Conservation (phyloP, 2,888 invertebrate species). For the Coenonympha arcania region DNA sequence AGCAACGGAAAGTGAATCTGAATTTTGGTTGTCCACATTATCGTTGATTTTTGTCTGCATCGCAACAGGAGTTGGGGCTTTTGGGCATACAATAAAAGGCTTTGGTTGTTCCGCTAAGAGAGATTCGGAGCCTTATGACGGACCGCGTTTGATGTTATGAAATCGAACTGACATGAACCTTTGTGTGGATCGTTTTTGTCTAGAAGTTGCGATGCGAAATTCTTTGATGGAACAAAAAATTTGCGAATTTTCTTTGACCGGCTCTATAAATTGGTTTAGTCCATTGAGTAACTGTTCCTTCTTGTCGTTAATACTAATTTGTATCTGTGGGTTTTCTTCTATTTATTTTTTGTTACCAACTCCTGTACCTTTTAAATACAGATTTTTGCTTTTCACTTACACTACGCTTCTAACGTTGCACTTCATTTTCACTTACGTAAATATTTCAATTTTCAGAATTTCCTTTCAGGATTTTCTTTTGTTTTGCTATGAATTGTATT, state of each 20-base stretch:
- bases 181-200: constrained; percentile 41
- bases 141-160: constrained; percentile 57
- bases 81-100: constrained; percentile 26
- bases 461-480: too few species aligned
- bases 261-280: neutral
- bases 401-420: too few species aligned
- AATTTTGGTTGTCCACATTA: constrained; percentile 22
- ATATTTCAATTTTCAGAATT: too few species aligned
- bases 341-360: too few species aligned
- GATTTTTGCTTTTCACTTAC: too few species aligned
- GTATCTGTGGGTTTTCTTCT: too few species aligned
- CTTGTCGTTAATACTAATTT: too few species aligned
- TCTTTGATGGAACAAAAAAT: constrained; percentile 2
- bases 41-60: constrained; percentile 28
- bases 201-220: constrained; percentile 26
- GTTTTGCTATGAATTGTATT: too few species aligned
- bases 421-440: too few species aligned
- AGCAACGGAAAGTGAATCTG: constrained; percentile 22
- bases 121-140: constrained; percentile 70
- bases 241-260: neutral
- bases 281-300: too few species aligned
- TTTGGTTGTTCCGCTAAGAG: constrained; percentile 52
- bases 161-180: constrained; percentile 62
- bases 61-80: constrained; percentile 30
- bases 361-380: too few species aligned